Conservation (phyloP, 2,113 vertebrate genomes). For the Nibea albiflora region DNA sequence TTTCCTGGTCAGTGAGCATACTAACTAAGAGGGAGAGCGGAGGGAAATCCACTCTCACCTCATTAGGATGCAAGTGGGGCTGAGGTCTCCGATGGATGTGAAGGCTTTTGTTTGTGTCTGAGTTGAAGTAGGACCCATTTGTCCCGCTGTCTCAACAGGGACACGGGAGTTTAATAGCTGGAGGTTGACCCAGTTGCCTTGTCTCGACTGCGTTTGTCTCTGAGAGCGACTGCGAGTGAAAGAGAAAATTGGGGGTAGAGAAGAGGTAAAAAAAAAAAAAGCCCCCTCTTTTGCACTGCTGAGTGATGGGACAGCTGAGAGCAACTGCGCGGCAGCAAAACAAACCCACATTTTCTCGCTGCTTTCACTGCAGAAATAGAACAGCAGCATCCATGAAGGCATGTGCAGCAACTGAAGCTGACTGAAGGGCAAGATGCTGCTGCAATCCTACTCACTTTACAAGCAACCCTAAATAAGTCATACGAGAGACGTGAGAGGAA, state of each 20-base stretch:
- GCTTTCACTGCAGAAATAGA: constrained; percentile 63
- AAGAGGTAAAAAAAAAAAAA: neutral
- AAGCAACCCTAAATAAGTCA: neutral
- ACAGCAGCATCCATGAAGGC: constrained; percentile 51
- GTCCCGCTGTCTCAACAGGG: constrained; percentile 58
- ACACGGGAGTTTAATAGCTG: constrained; percentile 53
- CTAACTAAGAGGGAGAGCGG: constrained; percentile 25
- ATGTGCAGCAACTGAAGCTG: constrained; percentile 47
- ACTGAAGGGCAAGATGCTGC: constrained; percentile 9
- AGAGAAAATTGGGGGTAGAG: constrained; percentile 36
- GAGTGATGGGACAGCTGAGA: constrained; percentile 74
- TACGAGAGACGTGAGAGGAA: neutral
- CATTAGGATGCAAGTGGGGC: constrained; percentile 70
- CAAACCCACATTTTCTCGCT: constrained; percentile 62
- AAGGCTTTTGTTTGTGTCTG: constrained; percentile 62
- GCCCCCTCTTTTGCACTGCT: constrained; percentile 48
- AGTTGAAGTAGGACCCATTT: constrained; percentile 57
- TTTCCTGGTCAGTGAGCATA: constrained; percentile 59
- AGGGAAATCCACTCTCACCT: constrained; percentile 31
- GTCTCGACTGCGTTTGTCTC: constrained; percentile 47
- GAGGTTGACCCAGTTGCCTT: constrained; percentile 72
- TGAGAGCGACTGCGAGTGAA: constrained; percentile 30
- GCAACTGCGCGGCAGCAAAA: constrained; percentile 46
- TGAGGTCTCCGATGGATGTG: constrained; percentile 47
- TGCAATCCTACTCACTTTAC: constrained; percentile 14